Base-by-base conservation (phyloP, 2,113 vertebrate species). In the Chloropsis cyanopogon region DNA sequence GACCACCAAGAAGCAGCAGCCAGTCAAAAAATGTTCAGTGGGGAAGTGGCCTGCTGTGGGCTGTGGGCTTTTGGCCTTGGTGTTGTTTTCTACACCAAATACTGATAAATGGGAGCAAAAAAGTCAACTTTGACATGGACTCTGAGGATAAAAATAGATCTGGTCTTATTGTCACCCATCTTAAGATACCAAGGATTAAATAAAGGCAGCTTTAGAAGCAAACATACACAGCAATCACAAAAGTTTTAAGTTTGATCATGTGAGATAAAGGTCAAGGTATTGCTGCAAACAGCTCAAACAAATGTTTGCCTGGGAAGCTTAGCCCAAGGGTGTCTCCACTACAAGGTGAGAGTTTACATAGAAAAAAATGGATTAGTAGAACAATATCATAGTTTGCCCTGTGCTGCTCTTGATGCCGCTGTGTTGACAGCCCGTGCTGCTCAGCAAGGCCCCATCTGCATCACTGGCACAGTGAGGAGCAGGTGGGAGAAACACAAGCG, bases 251-350 rank as follows among this genome's bases (percentile, higher is more conserved):
- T 68, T 64, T 79, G 88, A 75, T 72, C 44, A 52, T 37, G n/a
- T 49, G 35, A 91, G 26, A 64, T 71, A 91, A 87, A 93, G 73
- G 78, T 91, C 87, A 92, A 94, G 39, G 70, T 85, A 87, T 31
- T 68, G 41, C 37, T 64, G 61, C 66, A 70, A 94, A 90, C 49
- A 90, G 57, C 41, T 92, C 61, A 91, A 91, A 79, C 33, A 91
- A 79, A 61, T 2, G 12, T 60, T 72, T 91, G 56, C 37, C 57
- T 9, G 41, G 47, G 49, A 42, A 81, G 31, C 56, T 89, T 52
- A 82, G 46, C 49, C 65, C 35, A 65, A 81, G 35, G 37, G 78
- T n/a, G 44, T 44, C 53, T 37, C 47, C 41, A 41, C 37, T 31
- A 49, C 26, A 35, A 65, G 59, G 35, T 1, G 6, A 61, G 24